Evolutionary conservation across 2,797 vertebrate species (phyloP).

Genomic region (Neopelma chrysocephalum): DNA sequence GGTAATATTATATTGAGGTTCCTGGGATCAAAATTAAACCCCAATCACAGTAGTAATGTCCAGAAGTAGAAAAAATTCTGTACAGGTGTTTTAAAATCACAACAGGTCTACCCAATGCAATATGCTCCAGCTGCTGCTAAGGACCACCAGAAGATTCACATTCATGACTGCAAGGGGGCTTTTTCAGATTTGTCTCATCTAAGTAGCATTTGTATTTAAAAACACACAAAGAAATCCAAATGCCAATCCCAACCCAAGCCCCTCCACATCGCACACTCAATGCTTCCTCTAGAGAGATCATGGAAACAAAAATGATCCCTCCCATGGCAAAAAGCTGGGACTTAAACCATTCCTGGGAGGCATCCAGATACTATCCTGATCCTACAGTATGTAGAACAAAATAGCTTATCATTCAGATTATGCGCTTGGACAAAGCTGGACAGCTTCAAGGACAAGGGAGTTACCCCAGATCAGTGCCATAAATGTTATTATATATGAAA

Average conservation of each 20-base stretch:
- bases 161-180: not conserved
- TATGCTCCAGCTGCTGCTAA: not conserved
- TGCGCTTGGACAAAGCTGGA: not conserved
- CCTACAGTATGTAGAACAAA: slow-evolving; percentile 16
- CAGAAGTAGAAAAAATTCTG: not conserved
- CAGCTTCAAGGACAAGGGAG: slow-evolving; percentile 33
- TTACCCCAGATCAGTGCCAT: not conserved
- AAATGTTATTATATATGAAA: slow-evolving; percentile 44
- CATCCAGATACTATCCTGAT: slow-evolving; percentile 11
- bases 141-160: not conserved
- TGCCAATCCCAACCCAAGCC: not conserved
- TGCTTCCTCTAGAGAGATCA: not conserved
- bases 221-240: not conserved
- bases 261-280: not conserved
- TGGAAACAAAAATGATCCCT: slow-evolving; percentile 13
- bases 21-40: not conserved
- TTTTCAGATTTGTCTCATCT: not conserved
- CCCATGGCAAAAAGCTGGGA: not conserved
- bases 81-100: not conserved
- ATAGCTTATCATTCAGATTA: slow-evolving; percentile 45
- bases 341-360: slow-evolving; percentile 28
- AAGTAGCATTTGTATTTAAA: not conserved
- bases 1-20: not conserved
- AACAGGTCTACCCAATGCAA: not conserved
- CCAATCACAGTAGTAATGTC: not conserved